These are phyloP conservation scores for Salmo trutta DNA, from an alignment of 2,797 vertebrate genomes.

Conservation along the genomic window DNA sequence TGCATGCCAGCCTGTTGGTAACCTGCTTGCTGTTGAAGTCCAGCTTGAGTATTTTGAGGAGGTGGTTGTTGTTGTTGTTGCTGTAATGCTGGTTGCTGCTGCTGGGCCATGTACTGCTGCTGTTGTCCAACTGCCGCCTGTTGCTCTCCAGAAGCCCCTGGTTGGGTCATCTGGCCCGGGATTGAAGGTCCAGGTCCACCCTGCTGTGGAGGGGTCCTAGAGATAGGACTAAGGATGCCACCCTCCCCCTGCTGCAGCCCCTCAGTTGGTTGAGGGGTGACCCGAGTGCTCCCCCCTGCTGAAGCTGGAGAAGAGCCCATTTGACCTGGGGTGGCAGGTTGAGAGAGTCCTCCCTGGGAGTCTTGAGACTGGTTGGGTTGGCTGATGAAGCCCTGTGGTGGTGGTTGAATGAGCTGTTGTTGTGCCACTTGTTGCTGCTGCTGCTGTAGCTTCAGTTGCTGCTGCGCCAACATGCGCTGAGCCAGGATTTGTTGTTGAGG, in stretches of 20 bases:
- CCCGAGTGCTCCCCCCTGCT: constrained; percentile 57
- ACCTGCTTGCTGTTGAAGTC: constrained; percentile 65
- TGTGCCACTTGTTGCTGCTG: constrained; percentile 69
- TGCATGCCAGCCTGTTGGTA: constrained; percentile 61
- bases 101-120: constrained; percentile 65
- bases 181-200: constrained; percentile 61
- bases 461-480: constrained; percentile 84
- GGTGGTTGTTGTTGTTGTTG: no score
- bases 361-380: constrained; percentile 69
- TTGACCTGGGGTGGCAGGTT: constrained; percentile 69
- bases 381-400: constrained; percentile 57
- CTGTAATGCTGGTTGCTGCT: constrained; percentile 25
- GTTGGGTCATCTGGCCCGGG: constrained; percentile 66
- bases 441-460: constrained; percentile 65
- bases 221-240: constrained; percentile 70
- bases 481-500: constrained; percentile 84
- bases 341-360: constrained; percentile 60
- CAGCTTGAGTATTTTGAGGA: constrained; percentile 58
- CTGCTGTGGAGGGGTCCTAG: constrained; percentile 75
- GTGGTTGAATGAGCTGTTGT: constrained; percentile 73
- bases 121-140: constrained; percentile 61
- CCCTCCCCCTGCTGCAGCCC: constrained; percentile 62
- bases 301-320: constrained; percentile 71
- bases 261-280: constrained; percentile 66
- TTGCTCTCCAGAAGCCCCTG: constrained; percentile 67